Percentiles rank a stretch among this genome's conserved stretches.
phyloP scores from a whole-genome alignment of 2,113 vertebrate species.

The Hymenochirus boettgeri region DNA sequence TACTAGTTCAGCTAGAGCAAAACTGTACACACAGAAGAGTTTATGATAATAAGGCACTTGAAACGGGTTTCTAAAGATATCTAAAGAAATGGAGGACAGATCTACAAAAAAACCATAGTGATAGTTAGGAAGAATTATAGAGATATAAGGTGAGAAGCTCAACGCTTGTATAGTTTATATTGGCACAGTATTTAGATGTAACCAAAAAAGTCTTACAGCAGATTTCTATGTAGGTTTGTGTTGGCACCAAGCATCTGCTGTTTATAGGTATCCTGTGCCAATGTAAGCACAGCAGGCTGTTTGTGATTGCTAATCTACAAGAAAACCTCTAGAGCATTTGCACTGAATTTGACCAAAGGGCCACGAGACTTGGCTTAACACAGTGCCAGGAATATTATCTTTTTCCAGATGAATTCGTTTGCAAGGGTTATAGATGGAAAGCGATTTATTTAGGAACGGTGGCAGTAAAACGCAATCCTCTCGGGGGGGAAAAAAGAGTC shows the following conservation, averaged over 20 bases:
- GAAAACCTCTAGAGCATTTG: conserved; percentile 30
- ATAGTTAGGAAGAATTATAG: too few species aligned
- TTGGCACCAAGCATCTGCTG: conserved; percentile 27
- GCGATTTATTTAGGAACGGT: conserved; percentile 7
- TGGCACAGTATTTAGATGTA: conserved; percentile 16
- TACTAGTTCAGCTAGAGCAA: too few species aligned
- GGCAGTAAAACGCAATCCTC: conserved; percentile 15
- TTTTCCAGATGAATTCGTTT: conserved; percentile 31
- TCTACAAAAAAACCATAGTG: too few species aligned
- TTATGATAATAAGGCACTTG: too few species aligned
- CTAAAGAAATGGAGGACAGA: too few species aligned
- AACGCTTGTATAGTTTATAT: conserved; percentile 5
- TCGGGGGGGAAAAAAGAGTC: not conserved
- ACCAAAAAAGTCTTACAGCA: conserved; percentile 26
- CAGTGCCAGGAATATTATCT: conserved; percentile 21
- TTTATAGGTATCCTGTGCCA: conserved; percentile 31
- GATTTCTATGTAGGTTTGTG: conserved; percentile 29
- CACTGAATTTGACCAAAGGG: conserved; percentile 31
- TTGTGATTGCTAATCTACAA: conserved; percentile 41
- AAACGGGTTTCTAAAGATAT: too few species aligned
- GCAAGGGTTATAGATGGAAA: conserved; percentile 17
- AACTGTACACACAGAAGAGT: too few species aligned
- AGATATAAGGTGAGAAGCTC: not conserved
- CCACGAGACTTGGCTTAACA: conserved; percentile 15
- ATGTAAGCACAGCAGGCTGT: conserved; percentile 39